These are phyloP conservation scores for Catajapyx aquilonaris DNA, from an alignment of 1,140 invertebrate species.

Conservation along the genomic window DNA sequence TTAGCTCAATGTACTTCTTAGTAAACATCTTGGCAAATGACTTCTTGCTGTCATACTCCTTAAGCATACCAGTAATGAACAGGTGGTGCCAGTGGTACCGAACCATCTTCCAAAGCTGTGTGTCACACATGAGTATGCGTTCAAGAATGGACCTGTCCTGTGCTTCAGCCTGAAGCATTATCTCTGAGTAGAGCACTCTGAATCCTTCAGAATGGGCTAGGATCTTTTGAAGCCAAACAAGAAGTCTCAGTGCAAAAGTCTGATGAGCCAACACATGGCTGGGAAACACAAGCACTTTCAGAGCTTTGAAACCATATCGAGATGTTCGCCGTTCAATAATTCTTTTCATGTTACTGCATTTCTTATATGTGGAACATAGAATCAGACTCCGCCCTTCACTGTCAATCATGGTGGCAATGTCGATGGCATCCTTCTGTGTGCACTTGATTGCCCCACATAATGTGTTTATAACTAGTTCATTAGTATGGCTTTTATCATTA, in stretches of 20 bases:
- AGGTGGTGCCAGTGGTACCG: conserved; percentile 31
- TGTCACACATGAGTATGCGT: conserved; percentile 21
- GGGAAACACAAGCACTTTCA: conserved; percentile 76
- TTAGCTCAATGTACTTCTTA: conserved; percentile 61
- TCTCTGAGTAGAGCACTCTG: conserved; percentile 42
- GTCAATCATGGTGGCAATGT: conserved; percentile 85
- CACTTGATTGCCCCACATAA: conserved; percentile 69
- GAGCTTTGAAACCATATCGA: conserved; percentile 47
- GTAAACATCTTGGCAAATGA: conserved; percentile 28
- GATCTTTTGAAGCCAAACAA: conserved; percentile 73
- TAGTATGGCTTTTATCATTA: conserved; percentile 96
- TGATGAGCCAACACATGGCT: conserved; percentile 84
- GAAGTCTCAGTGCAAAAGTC: conserved; percentile 66
- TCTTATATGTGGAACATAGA: conserved; percentile 37
- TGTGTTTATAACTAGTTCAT: conserved; percentile 83
- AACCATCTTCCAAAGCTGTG: conserved; percentile 31
- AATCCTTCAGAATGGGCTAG: conserved; percentile 56
- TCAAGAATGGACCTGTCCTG: conserved; percentile 14
- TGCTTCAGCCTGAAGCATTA: conserved; percentile 40
- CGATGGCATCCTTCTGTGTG: conserved; percentile 63
- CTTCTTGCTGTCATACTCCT: conserved; percentile 31
- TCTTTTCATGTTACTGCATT: conserved; percentile 42
- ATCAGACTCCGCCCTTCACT: conserved; percentile 76
- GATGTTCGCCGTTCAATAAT: conserved; percentile 68
- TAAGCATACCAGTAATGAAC: conserved; percentile 31